Evolutionary conservation across 2,888 invertebrate species (phyloP), one percentile per base, ranked within the genome.

Genomic region (Nudaria mundana): DNA sequence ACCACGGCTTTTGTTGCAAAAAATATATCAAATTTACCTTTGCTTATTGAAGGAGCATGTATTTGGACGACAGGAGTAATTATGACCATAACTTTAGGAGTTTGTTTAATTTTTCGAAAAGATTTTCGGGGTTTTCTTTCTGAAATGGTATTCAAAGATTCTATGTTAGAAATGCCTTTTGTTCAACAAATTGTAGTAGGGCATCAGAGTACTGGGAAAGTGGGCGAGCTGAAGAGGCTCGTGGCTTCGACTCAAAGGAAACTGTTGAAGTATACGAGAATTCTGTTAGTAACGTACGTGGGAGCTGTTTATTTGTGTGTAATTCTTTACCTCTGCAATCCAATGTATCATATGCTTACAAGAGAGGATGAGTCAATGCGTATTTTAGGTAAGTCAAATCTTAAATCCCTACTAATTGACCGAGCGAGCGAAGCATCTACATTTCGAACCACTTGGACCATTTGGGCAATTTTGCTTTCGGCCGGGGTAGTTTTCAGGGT

Each of bases 61-160:
- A 72, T 86, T 24, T 88, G 87, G 85, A 73, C 77, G 0, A 86
- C 86, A 0, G 83, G 81, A 2, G 63, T 82, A 0, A 81, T 85
- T 2, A 80, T 84, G 78, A 76, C 77, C 0, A 78, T 84, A 5
- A 74, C 81, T 1, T 52, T 85, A 2, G 70, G 66, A 0, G 56
- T 87, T 1, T 85, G 81, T 13, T 48, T 85, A 11, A 15, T 73
- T 36, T 87, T 78, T 42, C 66, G 79, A 14, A 62, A 59, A 0
- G 50, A 81, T 20, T 79, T 87, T 31, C 56, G 78, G 5, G 36
- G 28, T 2, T 85, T 83, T 35, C 51, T 88, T 0, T 50, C 61
- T 3, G 82, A 86, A 40, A 77, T 83, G 71, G 75, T 52, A 0
- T 84, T 83, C 28, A 59, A 46, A 24, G 86, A 86, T 42, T 52